These are phyloP conservation scores for Mycalesis mineus DNA, from an alignment of 2,888 invertebrate genomes.

Conservation along the genomic window DNA sequence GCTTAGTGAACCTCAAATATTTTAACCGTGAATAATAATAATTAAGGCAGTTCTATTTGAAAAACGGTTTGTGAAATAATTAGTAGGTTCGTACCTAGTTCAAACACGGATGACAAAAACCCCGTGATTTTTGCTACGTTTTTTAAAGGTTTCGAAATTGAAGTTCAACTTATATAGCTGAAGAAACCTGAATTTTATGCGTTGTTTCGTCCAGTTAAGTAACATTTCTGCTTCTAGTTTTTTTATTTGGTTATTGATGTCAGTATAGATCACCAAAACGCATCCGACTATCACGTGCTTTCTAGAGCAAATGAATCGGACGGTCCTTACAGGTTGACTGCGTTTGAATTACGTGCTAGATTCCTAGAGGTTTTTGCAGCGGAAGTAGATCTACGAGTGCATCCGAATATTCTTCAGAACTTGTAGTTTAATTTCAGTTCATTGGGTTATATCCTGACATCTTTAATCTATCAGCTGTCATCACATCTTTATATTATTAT, in stretches of 20 bases:
- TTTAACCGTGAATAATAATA: constrained; percentile 17
- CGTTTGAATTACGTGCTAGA: too few species aligned
- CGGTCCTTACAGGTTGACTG: too few species aligned
- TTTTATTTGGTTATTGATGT: background rate
- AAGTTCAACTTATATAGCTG: background rate
- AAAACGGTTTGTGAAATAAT: constrained; percentile 9
- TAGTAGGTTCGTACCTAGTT: background rate
- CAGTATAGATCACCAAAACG: background rate
- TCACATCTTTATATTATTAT: too few species aligned
- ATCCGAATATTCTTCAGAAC: too few species aligned
- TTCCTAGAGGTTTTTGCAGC: too few species aligned
- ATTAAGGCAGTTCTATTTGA: background rate
- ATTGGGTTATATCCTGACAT: too few species aligned
- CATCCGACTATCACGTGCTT: background rate
- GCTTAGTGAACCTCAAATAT: constrained; percentile 23
- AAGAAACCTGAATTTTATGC: background rate
- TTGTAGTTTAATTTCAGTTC: too few species aligned
- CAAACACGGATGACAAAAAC: background rate
- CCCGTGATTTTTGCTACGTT: constrained; percentile 1
- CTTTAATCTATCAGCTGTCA: too few species aligned
- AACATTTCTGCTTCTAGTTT: background rate
- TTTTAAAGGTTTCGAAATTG: background rate
- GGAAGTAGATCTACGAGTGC: too few species aligned
- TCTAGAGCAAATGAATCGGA: too few species aligned
- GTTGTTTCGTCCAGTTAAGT: background rate